Evolutionary conservation across 2,113 vertebrate species (phyloP), one percentile per base, ranked within the genome.

Genomic region (Galeopterus variegatus): DNA sequence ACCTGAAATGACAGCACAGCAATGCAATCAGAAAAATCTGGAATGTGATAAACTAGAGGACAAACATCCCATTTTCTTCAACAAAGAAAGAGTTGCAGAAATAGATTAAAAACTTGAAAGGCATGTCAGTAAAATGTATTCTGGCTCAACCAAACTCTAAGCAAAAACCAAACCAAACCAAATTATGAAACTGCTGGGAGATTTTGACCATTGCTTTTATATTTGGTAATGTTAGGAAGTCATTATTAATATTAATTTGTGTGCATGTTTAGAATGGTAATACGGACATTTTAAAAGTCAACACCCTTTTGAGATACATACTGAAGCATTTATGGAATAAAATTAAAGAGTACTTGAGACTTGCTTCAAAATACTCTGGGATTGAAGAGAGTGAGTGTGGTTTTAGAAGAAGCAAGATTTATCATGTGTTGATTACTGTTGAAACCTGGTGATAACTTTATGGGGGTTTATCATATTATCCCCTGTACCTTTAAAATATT

Each of bases 1-100:
- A 88, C 24, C 48, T 92, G 31, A 89, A 92, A 65, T 23, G 85
- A 48, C 54, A 92, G 86, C 23, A 41, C 77, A 76, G 62, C n/a
- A 41, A 94, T 64, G 17, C 13, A 50, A 48, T 67, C 19, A 60
- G 21, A 13, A 77, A 77, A 95, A 50, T 76, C 18, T 70, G 48
- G 24, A 89, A 52, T 48, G 9, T 76, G 52, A 67, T 54, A 70
- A 95, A 75, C 48, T 58, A 31, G n/a, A 84, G 28, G 56, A 75
- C 41, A 92, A 92, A 80, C 18, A 76, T 17, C 4, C 0, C 6
- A 52, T 11, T 70, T 84, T 45, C 6, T 41, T 85, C 45, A 82
- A 94, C 9, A 77, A 13, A 13, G 64, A 67, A 69, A 3, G 36
- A 62, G 28, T 23, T 60, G 31, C 12, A 64, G 36, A 92, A 95